Evolutionary conservation across 2,888 invertebrate species (phyloP).

Genomic region (Heliconius sara): DNA sequence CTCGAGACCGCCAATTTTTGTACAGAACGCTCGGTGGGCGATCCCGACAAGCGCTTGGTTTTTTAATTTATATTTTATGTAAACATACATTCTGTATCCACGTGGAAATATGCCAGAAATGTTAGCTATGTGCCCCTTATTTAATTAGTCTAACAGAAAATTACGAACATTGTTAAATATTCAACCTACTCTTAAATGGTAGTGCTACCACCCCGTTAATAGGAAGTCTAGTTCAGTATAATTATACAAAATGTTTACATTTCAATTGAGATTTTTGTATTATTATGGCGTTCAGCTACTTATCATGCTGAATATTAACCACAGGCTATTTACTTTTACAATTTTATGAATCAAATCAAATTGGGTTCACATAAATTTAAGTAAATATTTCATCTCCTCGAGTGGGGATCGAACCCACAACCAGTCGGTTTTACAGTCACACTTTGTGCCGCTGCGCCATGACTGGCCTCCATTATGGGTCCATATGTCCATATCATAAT

Average conservation of each 20-base stretch:
- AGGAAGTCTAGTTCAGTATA: neutral
- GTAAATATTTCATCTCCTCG: too few species aligned
- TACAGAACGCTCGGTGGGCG: too few species aligned
- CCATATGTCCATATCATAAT: neutral
- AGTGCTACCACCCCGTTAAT: neutral
- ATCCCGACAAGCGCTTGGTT: too few species aligned
- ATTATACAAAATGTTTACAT: neutral
- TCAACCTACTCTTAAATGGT: neutral
- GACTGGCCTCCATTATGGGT: neutral
- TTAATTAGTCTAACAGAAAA: neutral
- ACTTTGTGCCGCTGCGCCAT: too few species aligned
- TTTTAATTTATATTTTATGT: too few species aligned
- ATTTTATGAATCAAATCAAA: neutral
- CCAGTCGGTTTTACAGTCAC: too few species aligned
- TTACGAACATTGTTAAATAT: neutral
- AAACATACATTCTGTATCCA: too few species aligned
- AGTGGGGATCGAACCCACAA: too few species aligned
- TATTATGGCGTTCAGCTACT: constrained; percentile 1
- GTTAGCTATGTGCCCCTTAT: too few species aligned
- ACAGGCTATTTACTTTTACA: neutral
- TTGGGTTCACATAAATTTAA: too few species aligned
- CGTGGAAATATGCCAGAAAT: too few species aligned
- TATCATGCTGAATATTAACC: constrained; percentile 18
- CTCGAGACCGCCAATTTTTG: too few species aligned
- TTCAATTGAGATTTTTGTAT: neutral